These are phyloP conservation scores for Gymnodraco acuticeps DNA, from an alignment of 2,797 vertebrate genomes.

Conservation along the genomic window DNA sequence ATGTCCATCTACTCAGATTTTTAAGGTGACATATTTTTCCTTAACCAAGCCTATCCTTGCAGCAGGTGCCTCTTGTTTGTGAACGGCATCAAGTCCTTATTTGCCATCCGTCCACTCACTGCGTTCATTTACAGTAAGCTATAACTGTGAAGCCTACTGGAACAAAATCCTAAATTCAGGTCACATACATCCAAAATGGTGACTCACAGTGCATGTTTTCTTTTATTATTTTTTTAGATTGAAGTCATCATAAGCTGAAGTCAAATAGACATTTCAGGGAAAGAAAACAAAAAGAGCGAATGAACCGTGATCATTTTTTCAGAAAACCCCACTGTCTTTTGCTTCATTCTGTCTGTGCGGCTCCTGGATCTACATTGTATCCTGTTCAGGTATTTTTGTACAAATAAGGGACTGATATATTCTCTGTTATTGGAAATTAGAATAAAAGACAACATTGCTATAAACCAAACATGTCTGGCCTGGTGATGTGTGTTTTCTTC, in stretches of 20 bases:
- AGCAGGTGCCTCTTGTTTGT: constrained; percentile 89
- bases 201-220: constrained; percentile 72
- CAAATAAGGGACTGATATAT: constrained; percentile 98
- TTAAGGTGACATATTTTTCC: constrained; percentile 50
- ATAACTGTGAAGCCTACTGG: constrained; percentile 59
- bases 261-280: constrained; percentile 86
- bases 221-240: constrained; percentile 69
- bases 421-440: constrained; percentile 97
- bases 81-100: constrained; percentile 56
- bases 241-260: constrained; percentile 83
- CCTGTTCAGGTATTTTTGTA: constrained; percentile 99
- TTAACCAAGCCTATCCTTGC: constrained; percentile 74
- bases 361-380: constrained; percentile 95
- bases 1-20: constrained; percentile 54
- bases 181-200: constrained; percentile 60
- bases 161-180: constrained; percentile 53
- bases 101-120: constrained; percentile 58
- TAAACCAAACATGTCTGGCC: constrained; percentile 78
- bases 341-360: constrained; percentile 91
- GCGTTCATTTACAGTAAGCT: constrained; percentile 39
- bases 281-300: constrained; percentile 54
- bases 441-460: constrained; percentile 97
- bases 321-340: constrained; percentile 88
- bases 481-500: constrained; percentile 32
- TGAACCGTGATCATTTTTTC: constrained; percentile 40